Percentiles rank a stretch among this genome's conserved stretches.
phyloP scores from a whole-genome alignment of 2,113 vertebrate genomes.

The Trogon surrucura region DNA sequence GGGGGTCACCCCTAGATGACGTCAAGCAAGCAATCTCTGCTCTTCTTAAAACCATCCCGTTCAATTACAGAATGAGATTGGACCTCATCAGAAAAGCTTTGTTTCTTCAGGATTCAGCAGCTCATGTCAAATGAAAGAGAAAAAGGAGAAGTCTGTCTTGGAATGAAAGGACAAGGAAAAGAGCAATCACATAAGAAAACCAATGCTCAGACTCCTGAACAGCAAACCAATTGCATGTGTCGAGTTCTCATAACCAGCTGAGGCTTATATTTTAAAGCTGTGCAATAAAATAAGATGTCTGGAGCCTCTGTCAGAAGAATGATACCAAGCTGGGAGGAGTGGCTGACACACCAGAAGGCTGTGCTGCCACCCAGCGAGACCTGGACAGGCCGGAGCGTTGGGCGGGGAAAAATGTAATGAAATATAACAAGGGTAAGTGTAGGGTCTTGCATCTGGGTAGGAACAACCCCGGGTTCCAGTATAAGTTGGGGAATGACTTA shows the following conservation, averaged over 20 bases:
- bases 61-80: not conserved
- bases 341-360: no score
- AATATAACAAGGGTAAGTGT: no score
- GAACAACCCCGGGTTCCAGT: no score
- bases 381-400: no score
- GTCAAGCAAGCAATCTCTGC: not conserved
- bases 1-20: not conserved
- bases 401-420: no score
- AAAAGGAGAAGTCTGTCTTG: not conserved
- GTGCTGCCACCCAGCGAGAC: no score
- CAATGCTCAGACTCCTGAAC: not conserved
- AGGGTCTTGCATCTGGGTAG: no score
- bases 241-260: conserved; percentile 7
- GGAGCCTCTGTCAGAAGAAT: conserved; percentile 27
- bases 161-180: conserved; percentile 5
- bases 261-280: conserved; percentile 36
- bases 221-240: conserved; percentile 31
- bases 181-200: conserved; percentile 10
- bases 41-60: not conserved
- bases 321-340: no score
- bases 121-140: not conserved
- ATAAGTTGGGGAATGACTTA: no score
- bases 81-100: not conserved
- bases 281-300: conserved; percentile 49
- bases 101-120: not conserved